Base-by-base conservation (phyloP, 2,888 invertebrate species). In the Eupithecia exiguata region DNA sequence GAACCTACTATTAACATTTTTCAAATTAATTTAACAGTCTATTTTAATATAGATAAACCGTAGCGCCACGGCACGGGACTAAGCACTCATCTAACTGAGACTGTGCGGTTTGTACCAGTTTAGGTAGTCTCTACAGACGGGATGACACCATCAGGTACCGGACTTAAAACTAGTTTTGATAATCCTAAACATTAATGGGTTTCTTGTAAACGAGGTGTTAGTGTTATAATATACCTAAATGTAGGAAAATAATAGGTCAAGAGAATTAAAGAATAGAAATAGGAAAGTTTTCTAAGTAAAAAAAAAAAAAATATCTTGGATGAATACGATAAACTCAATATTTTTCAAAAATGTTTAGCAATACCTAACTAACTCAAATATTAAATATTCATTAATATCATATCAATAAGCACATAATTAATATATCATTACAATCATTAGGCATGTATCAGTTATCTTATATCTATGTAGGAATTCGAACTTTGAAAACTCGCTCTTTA, bases 121-220 rank as follows among this genome's bases (percentile, higher is more conserved):
- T 21, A 21, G 49, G n/a, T 4, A 21, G 10, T 53, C 49, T 65
- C 53, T 49, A 61, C 36, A 43, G 10, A 18, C n/a, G 5, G 30
- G 73, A 73, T 69, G 73, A 73, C 69, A 69, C 53, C 53, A 69
- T 73, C 63, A 40, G 53, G 6, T 49, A 70, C 70, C 74, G 70
- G 74, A 79, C 78, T 78, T 77, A 25, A 58, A 58, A 58, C 58
- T 25, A 58, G 58, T 58, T 58, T 58, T 58, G 25, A 25, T 14
- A 58, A 58, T 58, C 58, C 58, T 58, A 58, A 58, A 58, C 25
- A 58, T 25, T 14, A 14, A 58, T 58, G 25, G 25, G 25, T 25
- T 58, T 58, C 25, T 58, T 58, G 12, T 58, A 14, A 58, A 25
- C 25, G 25, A 12, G 58, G 58, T 58, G 25, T 58, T 9, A 21